Conservation (phyloP, 92 coral and sea anemone genomes). For the Zoanthus sociatus region DNA sequence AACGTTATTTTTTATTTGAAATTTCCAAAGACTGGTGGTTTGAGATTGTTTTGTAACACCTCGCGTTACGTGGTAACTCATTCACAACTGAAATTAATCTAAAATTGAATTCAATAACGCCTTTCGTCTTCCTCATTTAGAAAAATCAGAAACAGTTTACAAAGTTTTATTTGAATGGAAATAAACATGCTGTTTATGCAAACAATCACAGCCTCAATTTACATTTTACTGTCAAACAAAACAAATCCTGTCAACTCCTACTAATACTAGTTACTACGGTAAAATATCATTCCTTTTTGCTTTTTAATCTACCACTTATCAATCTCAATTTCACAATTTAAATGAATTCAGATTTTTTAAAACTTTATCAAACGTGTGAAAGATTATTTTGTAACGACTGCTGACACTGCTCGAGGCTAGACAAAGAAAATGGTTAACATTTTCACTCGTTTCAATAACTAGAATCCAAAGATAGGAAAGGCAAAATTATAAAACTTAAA, state of each 20-base stretch:
- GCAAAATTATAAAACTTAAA: not conserved
- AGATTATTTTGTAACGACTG: not conserved
- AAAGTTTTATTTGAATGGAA: slow-evolving; percentile 65
- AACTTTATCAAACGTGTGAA: slow-evolving; percentile 9
- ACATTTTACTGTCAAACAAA: slow-evolving; percentile 18
- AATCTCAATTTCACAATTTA: not conserved
- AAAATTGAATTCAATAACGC: slow-evolving; percentile 67
- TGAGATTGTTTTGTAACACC: not conserved
- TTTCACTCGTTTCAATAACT: not conserved
- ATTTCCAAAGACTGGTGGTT: not conserved
- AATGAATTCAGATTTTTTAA: not conserved
- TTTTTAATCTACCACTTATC: not conserved
- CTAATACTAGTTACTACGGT: not conserved
- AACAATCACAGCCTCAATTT: slow-evolving; percentile 43
- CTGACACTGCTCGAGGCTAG: slow-evolving; percentile 1
- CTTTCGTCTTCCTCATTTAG: slow-evolving; percentile 52
- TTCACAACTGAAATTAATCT: slow-evolving; percentile 74
- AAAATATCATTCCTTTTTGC: not conserved
- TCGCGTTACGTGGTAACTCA: slow-evolving; percentile 69
- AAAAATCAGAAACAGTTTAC: slow-evolving; percentile 51
- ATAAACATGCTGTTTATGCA: slow-evolving; percentile 64
- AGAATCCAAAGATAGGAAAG: slow-evolving; percentile 8
- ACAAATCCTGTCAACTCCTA: no score
- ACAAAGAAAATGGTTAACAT: slow-evolving; percentile 24
- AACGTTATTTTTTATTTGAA: no score